Base-by-base conservation (phyloP, 2,797 vertebrate species). In the Heterohyrax brucei region DNA sequence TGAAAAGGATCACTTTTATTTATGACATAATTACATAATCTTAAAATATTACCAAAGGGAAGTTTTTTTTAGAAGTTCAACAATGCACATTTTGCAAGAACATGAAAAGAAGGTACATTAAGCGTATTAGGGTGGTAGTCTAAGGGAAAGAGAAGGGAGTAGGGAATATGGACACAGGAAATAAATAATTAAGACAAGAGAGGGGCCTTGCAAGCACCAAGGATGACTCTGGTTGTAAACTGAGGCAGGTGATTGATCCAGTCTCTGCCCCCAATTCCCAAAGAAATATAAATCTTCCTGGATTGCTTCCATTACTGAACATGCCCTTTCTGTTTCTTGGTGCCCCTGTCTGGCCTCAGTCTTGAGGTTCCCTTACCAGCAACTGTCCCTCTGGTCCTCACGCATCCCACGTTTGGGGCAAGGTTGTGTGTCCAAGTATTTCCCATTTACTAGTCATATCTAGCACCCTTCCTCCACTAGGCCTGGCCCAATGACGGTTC, bases 171-270 rank as follows among this genome's bases (percentile, higher is more conserved):
- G 22, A 26, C 50, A 53, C 44, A 48, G 70, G 72, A 66, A 66
- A 61, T 5, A 18, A 3, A 39, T 19, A 13, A 5, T 4, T 5
- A 46, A 61, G 33, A 22, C 5, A 56, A 50, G 48, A 33, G 21
- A 2, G 8, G 66, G 30, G 10, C 28, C 39, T 3, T 2, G 53
- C 1, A 13, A 7, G 24, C 19, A 44, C 70, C 7, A 21, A 19
- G 18, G 33, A 22, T 73, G 70, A 44, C 39, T 30, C 70, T 39
- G 70, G 24, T 33, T 13, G 26, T 73, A 70, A 62, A 59, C n/a
- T 6, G 48, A 50, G 50, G 30, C 5, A 21, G 4, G 3, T 14
- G n/a, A 7, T 24, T 16, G 3, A 48, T 46, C 1, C 0, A n/a
- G 28, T 66, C 33, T 64, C 19, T 26, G 33, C n/a, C 68, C 24